Evolutionary conservation across 1,140 invertebrate species (phyloP).

Genomic region (Parasteatoda tepidariorum): DNA sequence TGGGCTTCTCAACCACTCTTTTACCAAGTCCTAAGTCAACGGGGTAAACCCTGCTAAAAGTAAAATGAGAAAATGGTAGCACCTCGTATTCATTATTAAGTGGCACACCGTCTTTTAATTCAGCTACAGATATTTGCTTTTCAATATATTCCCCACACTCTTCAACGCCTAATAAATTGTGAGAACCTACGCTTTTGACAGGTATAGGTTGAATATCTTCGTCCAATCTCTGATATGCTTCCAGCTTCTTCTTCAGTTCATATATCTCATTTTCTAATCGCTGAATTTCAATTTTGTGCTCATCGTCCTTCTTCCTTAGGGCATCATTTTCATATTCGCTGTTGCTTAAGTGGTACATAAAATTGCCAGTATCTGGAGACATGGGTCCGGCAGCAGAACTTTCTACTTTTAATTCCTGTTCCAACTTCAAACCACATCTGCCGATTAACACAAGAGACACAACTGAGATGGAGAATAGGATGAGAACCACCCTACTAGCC

Average conservation of each 20-base stretch:
- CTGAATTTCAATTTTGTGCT: conserved; percentile 73
- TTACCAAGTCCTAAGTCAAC: conserved; percentile 82
- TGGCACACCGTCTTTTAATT: conserved; percentile 46
- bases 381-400: conserved; percentile 17
- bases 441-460: conserved; percentile 68
- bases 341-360: conserved; percentile 13
- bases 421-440: conserved; percentile 68
- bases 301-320: conserved; percentile 69
- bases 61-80: conserved; percentile 83
- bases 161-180: conserved; percentile 26
- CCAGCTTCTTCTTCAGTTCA: conserved; percentile 23
- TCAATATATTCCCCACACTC: conserved; percentile 50
- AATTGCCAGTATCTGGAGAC: conserved; percentile 47
- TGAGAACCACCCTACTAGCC: conserved; percentile 67
- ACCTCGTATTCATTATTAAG: conserved; percentile 78
- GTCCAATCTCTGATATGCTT: background rate
- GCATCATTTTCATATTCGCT: conserved; percentile 8
- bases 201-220: conserved; percentile 48
- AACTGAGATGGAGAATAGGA: conserved; percentile 67
- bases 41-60: conserved; percentile 79
- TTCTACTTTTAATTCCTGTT: conserved; percentile 61
- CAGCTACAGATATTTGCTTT: conserved; percentile 48
- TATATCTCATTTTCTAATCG: conserved; percentile 74
- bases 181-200: conserved; percentile 10
- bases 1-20: conserved; percentile 84